Evolutionary conservation across 2,113 vertebrate genomes (phyloP).

Genomic region (Corvus cornix): DNA sequence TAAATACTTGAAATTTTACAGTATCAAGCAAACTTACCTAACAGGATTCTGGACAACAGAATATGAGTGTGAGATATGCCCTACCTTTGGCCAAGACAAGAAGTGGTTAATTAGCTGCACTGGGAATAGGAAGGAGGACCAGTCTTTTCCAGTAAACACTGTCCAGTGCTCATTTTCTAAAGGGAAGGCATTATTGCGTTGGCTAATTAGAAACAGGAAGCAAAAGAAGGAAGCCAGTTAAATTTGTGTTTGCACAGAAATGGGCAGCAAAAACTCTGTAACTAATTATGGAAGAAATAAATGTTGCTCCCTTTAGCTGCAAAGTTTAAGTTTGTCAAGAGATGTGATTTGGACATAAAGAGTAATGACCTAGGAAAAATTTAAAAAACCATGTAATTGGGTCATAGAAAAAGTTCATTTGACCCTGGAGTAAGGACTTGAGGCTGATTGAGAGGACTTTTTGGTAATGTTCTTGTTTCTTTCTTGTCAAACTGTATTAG

Average conservation of each 20-base stretch:
- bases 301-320: neutral
- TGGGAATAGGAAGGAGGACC: neutral
- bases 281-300: neutral
- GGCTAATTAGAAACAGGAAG: slow-evolving; percentile 22
- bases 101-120: neutral
- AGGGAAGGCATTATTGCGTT: neutral
- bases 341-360: neutral
- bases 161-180: neutral
- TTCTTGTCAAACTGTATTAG: neutral
- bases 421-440: neutral
- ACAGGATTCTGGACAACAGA: neutral
- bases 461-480: neutral
- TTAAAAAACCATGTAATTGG: neutral
- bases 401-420: neutral
- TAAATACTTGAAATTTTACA: neutral
- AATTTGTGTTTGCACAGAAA: neutral
- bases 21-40: neutral
- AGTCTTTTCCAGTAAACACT: neutral
- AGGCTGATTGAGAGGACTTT: neutral
- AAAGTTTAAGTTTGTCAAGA: neutral
- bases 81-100: neutral
- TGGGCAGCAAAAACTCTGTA: neutral
- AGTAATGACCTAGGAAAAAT: neutral
- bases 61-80: neutral
- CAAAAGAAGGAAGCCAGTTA: slow-evolving; percentile 15